Percentiles rank a stretch among this genome's conserved stretches.
Conservation (phyloP, 2,113 vertebrate genomes). For the Anser brachyrhynchus region DNA sequence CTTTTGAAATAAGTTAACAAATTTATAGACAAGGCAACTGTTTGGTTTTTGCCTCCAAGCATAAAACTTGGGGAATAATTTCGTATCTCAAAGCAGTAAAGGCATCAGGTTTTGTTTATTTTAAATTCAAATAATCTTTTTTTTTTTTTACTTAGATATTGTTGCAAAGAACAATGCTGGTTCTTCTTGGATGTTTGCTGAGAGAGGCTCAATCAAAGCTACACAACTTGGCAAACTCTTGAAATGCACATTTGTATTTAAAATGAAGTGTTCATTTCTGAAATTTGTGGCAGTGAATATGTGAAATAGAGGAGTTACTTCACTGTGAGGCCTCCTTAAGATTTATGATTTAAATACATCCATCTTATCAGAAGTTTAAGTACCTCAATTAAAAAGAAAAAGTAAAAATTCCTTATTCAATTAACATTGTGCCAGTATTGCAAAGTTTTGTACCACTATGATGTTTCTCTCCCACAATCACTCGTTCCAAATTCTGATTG, state of each 20-base stretch:
- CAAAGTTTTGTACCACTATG: constrained; percentile 38
- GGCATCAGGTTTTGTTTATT: constrained; percentile 9
- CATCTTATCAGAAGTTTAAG: constrained; percentile 2
- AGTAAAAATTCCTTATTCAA: not conserved
- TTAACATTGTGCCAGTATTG: not conserved
- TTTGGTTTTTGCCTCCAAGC: constrained; percentile 42
- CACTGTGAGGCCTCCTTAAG: not conserved
- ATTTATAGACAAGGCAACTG: not conserved
- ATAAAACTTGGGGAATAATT: constrained; percentile 36
- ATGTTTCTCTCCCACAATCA: not conserved
- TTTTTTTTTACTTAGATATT: not conserved
- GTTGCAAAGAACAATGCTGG: not conserved
- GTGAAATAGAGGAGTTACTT: constrained; percentile 6
- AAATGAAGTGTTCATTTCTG: not conserved
- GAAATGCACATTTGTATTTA: not conserved
- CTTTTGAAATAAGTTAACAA: not conserved
- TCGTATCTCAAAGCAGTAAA: constrained; percentile 24
- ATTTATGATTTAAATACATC: not conserved
- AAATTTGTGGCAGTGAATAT: not conserved
- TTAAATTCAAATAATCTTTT: constrained; percentile 20
- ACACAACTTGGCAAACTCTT: constrained; percentile 36
- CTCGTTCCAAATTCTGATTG: not conserved
- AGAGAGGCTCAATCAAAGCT: constrained; percentile 45
- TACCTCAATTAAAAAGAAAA: not conserved
- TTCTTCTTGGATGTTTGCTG: constrained; percentile 37